Evolutionary conservation across 2,888 invertebrate genomes (phyloP).

Genomic region (Acanthosoma haemorrhoidale): DNA sequence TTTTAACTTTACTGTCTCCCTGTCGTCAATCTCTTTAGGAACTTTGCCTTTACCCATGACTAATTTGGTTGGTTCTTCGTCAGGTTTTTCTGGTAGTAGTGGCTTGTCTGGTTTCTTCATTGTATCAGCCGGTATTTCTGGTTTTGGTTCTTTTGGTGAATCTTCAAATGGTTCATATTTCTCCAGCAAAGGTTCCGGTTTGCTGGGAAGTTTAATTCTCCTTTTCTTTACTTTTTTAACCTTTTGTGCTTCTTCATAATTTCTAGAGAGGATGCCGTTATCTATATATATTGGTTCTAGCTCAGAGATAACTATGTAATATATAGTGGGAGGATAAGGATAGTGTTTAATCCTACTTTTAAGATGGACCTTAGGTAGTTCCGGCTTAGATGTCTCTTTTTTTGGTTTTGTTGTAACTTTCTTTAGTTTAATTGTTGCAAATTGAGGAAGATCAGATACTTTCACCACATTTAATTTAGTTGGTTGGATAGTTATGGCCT

Average conservation of each 20-base stretch:
- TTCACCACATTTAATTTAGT: constrained; percentile 36
- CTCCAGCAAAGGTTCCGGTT: constrained; percentile 41
- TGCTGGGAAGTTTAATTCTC: constrained; percentile 40
- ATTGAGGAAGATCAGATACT: constrained; percentile 53
- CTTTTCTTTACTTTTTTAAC: constrained; percentile 42
- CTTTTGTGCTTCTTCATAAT: constrained; percentile 43
- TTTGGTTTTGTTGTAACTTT: too few relatives aligned
- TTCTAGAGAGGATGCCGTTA: constrained; percentile 43
- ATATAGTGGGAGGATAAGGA: constrained; percentile 48
- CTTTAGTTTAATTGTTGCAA: constrained; percentile 55
- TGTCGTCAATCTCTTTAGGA: constrained; percentile 43
- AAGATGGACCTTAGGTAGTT: constrained; percentile 61
- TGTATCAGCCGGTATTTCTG: constrained; percentile 40
- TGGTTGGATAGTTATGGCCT: constrained; percentile 37
- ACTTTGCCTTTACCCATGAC: constrained; percentile 52
- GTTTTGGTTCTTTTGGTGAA: constrained; percentile 31
- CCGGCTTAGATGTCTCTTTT: constrained; percentile 47
- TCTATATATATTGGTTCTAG: constrained; percentile 43
- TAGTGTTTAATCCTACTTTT: constrained; percentile 58
- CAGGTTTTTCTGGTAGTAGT: constrained; percentile 45
- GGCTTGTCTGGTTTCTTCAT: constrained; percentile 48
- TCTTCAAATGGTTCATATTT: constrained; percentile 41
- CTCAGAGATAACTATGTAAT: constrained; percentile 45
- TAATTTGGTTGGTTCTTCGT: constrained; percentile 48
- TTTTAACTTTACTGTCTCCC: constrained; percentile 51